These are phyloP conservation scores for Tragulus kanchil DNA, from an alignment of 2,113 vertebrate genomes.

Conservation along the genomic window DNA sequence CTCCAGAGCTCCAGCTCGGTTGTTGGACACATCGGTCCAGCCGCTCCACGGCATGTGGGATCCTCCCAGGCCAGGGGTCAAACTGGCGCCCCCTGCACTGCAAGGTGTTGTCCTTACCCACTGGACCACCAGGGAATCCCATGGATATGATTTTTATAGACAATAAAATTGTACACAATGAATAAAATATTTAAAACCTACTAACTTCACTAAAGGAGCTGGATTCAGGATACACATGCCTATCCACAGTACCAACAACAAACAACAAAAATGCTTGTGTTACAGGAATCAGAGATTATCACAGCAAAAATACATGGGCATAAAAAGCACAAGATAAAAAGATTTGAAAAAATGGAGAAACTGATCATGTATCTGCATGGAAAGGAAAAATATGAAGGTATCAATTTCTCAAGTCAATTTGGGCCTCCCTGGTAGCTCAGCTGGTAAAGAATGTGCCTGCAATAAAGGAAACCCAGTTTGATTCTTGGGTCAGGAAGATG, in stretches of 20 bases:
- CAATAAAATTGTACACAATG: background rate
- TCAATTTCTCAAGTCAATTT: background rate
- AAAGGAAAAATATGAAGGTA: conserved; percentile 8
- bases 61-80: too few species aligned
- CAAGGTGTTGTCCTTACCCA: too few species aligned
- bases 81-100: too few species aligned
- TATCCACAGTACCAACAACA: background rate
- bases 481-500: too few species aligned
- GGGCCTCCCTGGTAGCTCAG: too few species aligned
- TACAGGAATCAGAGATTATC: background rate
- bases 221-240: background rate
- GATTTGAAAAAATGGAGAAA: background rate
- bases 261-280: background rate
- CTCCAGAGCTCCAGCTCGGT: too few species aligned
- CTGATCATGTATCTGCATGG: background rate
- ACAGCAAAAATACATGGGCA: background rate
- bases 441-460: too few species aligned
- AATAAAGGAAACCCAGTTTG: too few species aligned
- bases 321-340: background rate
- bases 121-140: too few species aligned
- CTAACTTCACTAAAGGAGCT: background rate
- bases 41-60: too few species aligned
- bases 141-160: background rate
- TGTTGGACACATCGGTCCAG: too few species aligned
- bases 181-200: background rate